Evolutionary conservation across 2,797 vertebrate species (phyloP).

Genomic region (Vireo griseus): DNA sequence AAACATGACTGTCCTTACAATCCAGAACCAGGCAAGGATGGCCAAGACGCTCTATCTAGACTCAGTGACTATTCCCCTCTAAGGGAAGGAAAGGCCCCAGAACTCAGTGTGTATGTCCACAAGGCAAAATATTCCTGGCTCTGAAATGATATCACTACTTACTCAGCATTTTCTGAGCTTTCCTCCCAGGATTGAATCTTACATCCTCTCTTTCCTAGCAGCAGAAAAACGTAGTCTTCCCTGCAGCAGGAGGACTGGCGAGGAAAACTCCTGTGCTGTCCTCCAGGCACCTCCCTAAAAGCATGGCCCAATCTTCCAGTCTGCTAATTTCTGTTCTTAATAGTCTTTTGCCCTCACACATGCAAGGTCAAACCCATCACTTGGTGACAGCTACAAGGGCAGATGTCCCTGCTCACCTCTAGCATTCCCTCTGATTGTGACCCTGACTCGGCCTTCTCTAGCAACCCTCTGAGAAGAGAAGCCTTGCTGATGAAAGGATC

Average conservation of each 20-base stretch:
- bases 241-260: neutral
- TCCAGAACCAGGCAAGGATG: neutral
- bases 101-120: neutral
- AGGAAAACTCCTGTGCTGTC: neutral
- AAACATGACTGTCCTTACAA: neutral
- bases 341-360: neutral
- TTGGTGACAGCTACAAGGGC: neutral
- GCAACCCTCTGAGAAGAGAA: neutral
- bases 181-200: neutral
- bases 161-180: neutral
- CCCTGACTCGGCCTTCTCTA: fast-evolving
- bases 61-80: fast-evolving
- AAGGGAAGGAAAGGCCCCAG: neutral
- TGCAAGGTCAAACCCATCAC: neutral
- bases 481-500: neutral
- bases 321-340: neutral
- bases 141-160: neutral
- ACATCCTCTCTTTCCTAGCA: neutral
- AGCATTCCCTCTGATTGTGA: neutral
- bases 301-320: neutral
- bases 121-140: neutral
- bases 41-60: neutral
- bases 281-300: neutral
- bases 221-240: neutral
- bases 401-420: neutral